Base-by-base conservation (phyloP, 2,797 vertebrate species). In the Chromis chromis region DNA sequence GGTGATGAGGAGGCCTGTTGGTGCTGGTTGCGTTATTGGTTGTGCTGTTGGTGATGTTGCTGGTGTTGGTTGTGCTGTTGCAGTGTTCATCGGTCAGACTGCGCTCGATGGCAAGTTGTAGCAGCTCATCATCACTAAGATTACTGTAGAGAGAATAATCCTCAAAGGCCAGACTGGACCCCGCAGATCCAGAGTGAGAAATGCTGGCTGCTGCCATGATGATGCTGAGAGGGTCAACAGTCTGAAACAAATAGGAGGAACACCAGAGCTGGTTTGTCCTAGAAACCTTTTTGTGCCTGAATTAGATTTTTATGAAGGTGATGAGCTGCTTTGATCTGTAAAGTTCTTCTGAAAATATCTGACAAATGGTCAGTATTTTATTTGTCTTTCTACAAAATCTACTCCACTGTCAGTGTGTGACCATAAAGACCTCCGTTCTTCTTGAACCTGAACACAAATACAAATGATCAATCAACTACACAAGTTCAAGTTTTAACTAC, bases 61-160 rank as follows among this genome's bases (percentile, higher is more conserved):
- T 69, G 31, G 11, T 6, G 24, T 39, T 4, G 9, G 22, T 13
- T 16, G 12, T 28, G 25, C 31, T 25, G 27, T 27, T 49, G 54
- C 21, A 2, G 6, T 78, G 67, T 2, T 33, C 33, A 66, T 95
- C 96, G 0, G 79, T 84, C 60, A 99, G 82, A 76, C 97, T 98
- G 89, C 96, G 96, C 70, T 97, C 96, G 0, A 98, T 96, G 76
- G 97, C 96, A 82, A 98, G 90, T 84, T 97, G 95, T 66, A 98
- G 84, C 24, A 98, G 94, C 71, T 99, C 95, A 0, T 98, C 96
- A 48, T 99, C 97, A 0, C 91, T 97, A 80, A 98, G 84, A 83
- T 96, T 94, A 31, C 94, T 90, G 72, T 97, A 98, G 31, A 97
- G 66, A 31, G 95, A 96, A 87, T 97, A 98, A 73, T 99, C 97